These are phyloP conservation scores for Darevskia mixta DNA, from an alignment of 2,797 vertebrate genomes.

Conservation along the genomic window DNA sequence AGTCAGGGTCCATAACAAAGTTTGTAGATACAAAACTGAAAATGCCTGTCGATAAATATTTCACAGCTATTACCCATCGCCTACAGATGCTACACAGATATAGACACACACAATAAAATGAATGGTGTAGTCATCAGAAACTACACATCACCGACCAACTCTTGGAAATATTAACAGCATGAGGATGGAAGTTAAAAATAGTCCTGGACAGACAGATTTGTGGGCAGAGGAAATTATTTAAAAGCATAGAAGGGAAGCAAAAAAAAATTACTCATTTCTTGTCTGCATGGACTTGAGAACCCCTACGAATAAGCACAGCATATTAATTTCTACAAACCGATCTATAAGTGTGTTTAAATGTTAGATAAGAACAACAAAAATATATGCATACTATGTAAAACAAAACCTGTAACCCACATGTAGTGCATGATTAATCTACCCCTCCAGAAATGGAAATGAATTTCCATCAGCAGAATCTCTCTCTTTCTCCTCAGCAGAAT, in stretches of 20 bases:
- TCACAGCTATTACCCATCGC: not conserved
- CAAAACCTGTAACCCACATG: not conserved
- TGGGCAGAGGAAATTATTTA: not conserved
- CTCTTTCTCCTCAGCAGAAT: not conserved
- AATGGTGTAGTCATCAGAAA: not conserved
- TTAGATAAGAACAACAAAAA: not conserved
- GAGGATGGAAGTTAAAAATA: not conserved
- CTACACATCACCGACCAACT: not conserved
- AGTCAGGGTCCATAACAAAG: not conserved
- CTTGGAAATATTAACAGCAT: not conserved
- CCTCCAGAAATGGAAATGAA: not conserved
- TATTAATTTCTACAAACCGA: not conserved
- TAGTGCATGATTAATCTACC: not conserved
- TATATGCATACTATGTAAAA: not conserved
- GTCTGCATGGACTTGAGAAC: not conserved
- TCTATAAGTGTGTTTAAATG: not conserved
- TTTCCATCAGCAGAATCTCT: not conserved
- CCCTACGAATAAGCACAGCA: not conserved
- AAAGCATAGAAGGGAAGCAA: not conserved
- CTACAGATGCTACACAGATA: not conserved
- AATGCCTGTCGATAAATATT: not conserved
- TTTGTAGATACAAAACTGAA: not conserved
- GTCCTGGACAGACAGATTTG: fast-evolving
- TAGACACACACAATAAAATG: not conserved
- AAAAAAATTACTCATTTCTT: not conserved